These are phyloP conservation scores for Tympanoctomys barrerae DNA, from an alignment of 2,797 vertebrate genomes.

Conservation along the genomic window DNA sequence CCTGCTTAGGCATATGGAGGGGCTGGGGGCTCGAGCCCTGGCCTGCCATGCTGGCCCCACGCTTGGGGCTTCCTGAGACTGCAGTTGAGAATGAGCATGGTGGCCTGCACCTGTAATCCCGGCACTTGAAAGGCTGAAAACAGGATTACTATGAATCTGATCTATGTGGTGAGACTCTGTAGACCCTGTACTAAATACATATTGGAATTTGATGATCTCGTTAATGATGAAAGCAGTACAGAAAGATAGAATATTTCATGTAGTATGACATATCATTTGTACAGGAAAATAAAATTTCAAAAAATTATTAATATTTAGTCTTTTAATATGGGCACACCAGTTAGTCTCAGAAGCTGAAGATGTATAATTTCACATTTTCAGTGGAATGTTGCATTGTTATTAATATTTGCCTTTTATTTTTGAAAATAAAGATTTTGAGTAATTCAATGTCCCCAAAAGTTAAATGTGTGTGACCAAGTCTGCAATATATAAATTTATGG, in stretches of 20 bases:
- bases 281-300: constrained; percentile 26
- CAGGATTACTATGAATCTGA: too few relatives aligned
- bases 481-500: constrained; percentile 43
- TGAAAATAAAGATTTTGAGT: constrained; percentile 16
- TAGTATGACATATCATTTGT: constrained; percentile 1
- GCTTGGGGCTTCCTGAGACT: too few relatives aligned
- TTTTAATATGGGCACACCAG: constrained; percentile 19
- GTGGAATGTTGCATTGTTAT: constrained; percentile 37
- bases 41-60: too few relatives aligned
- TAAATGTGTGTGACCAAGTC: constrained; percentile 28
- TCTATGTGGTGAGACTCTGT: too few relatives aligned
- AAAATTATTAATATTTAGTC: constrained; percentile 26
- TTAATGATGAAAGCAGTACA: constrained; percentile 37
- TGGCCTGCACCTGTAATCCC: too few relatives aligned
- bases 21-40: too few relatives aligned
- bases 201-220: constrained; percentile 38
- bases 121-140: too few relatives aligned
- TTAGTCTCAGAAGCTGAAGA: constrained; percentile 22
- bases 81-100: too few relatives aligned
- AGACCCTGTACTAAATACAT: too few relatives aligned
- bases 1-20: too few relatives aligned
- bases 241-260: background rate
- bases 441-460: constrained; percentile 19
- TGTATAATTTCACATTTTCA: constrained; percentile 36
- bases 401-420: constrained; percentile 43